phyloP scores from a whole-genome alignment of 2,113 vertebrate species.

The Jaculus jaculus region DNA sequence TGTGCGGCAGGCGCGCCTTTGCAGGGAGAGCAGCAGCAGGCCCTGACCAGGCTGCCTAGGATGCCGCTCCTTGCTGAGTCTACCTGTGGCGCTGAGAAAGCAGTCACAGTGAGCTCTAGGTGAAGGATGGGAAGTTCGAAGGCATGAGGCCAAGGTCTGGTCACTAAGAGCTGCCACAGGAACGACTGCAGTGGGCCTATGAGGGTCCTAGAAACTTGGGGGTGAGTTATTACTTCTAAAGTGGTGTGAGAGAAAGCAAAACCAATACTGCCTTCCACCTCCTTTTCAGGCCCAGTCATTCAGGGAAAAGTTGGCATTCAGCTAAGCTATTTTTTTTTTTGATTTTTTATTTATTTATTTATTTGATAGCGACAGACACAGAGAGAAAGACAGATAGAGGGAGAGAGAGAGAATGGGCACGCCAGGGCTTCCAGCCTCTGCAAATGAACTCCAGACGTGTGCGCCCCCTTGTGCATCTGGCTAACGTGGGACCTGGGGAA shows the following conservation, averaged over 20 bases:
- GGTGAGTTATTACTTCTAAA: background rate
- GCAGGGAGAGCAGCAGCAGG: slow-evolving; percentile 60
- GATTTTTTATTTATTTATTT: no score
- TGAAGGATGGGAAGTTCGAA: background rate
- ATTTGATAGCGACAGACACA: no score
- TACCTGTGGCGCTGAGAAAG: background rate
- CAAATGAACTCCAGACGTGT: no score
- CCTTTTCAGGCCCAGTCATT: background rate
- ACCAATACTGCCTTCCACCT: background rate
- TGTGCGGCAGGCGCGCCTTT: slow-evolving; percentile 66
- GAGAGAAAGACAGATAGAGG: no score
- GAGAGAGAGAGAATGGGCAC: no score
- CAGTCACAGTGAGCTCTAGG: background rate
- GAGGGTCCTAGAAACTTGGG: background rate
- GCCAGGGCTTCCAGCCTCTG: no score
- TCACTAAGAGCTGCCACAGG: background rate
- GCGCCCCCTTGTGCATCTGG: no score
- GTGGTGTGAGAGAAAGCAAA: background rate
- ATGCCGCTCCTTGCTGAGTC: slow-evolving; percentile 18
- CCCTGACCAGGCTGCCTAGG: slow-evolving; percentile 60
- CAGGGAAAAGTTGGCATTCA: background rate
- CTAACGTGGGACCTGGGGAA: no score
- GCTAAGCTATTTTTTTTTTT: background rate
- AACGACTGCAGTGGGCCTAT: background rate
- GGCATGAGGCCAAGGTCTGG: background rate